phyloP scores from a whole-genome alignment of 2,113 vertebrate genomes.

The Xiphophorus hellerii region DNA sequence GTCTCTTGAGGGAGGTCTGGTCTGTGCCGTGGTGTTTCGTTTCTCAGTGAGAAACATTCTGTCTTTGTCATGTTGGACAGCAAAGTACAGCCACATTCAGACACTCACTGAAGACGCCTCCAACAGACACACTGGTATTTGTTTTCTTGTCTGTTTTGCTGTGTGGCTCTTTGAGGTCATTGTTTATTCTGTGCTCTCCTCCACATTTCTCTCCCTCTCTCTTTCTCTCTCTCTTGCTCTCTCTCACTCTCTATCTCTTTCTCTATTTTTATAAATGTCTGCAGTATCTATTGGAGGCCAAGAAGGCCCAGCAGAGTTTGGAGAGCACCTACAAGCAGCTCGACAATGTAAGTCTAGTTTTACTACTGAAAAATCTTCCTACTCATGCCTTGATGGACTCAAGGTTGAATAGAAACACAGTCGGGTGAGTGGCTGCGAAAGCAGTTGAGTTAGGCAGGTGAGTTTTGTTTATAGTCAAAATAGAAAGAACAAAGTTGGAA shows the following conservation, averaged over 20 bases:
- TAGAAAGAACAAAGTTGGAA: slow-evolving; percentile 25
- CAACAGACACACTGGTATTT: slow-evolving; percentile 62
- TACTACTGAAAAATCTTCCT: not conserved
- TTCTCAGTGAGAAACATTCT: slow-evolving; percentile 51
- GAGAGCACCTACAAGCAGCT: slow-evolving; percentile 89
- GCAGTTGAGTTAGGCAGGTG: slow-evolving; percentile 23
- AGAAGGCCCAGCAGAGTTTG: slow-evolving; percentile 88
- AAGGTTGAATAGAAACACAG: not conserved
- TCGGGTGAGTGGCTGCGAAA: not conserved
- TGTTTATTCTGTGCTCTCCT: slow-evolving; percentile 64
- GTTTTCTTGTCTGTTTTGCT: slow-evolving; percentile 59
- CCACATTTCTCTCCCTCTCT: slow-evolving; percentile 42
- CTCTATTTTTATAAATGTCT: slow-evolving; percentile 63
- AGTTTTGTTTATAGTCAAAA: slow-evolving; percentile 48
- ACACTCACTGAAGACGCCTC: slow-evolving; percentile 58
- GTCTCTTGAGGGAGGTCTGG: slow-evolving; percentile 43
- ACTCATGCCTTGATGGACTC: not conserved
- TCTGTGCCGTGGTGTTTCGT: slow-evolving; percentile 36
- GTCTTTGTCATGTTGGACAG: slow-evolving; percentile 43
- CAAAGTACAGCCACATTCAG: slow-evolving; percentile 33
- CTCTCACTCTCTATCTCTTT: slow-evolving; percentile 50
- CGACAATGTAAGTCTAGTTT: slow-evolving; percentile 83
- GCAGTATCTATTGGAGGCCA: slow-evolving; percentile 88
- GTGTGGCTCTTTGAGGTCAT: slow-evolving; percentile 53
- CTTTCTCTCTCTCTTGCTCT: slow-evolving; percentile 21